A percentile compares a stretch with the other conserved stretches of the same genome.
These are phyloP conservation scores for Drosophila diplacantha DNA, from an alignment of 2,888 invertebrate species.

Conservation along the genomic window DNA sequence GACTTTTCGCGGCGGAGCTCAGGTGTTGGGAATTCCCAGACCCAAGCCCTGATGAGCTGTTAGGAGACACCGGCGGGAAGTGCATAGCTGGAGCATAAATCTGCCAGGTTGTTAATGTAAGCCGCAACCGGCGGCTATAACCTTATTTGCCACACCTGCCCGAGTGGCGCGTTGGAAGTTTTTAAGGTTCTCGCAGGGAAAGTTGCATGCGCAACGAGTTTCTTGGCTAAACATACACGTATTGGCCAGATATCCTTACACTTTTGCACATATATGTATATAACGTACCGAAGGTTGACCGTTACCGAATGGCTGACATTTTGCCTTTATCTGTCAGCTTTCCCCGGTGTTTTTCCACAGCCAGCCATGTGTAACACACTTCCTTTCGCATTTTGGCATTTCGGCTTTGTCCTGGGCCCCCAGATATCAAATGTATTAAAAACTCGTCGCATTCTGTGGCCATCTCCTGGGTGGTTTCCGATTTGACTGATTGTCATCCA, in stretches of 20 bases:
- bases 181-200: slow-evolving; percentile 22
- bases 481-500: slow-evolving; percentile 20
- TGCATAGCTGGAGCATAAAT: slow-evolving; percentile 65
- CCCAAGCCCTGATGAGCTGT: slow-evolving; percentile 34
- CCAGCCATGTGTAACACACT: slow-evolving; percentile 28
- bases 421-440: slow-evolving; percentile 26
- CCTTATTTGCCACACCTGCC: slow-evolving; percentile 8
- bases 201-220: slow-evolving; percentile 51
- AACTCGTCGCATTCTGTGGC: slow-evolving; percentile 18
- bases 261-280: background rate
- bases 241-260: background rate
- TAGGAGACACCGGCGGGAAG: slow-evolving; percentile 28
- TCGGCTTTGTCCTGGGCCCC: slow-evolving; percentile 1
- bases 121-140: slow-evolving; percentile 41
- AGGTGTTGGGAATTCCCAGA: slow-evolving; percentile 48
- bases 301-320: slow-evolving; percentile 18
- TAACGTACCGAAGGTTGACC: slow-evolving; percentile 31
- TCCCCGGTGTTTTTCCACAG: slow-evolving; percentile 11
- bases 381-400: slow-evolving; percentile 24
- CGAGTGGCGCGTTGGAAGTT: slow-evolving; percentile 55
- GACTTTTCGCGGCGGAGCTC: slow-evolving; percentile 21
- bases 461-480: slow-evolving; percentile 16
- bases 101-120: slow-evolving; percentile 65
- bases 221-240: slow-evolving; percentile 58
- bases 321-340: slow-evolving; percentile 25